These are phyloP conservation scores for Trachymyrmex cornetzi DNA, from an alignment of 1,140 invertebrate genomes.

Conservation along the genomic window DNA sequence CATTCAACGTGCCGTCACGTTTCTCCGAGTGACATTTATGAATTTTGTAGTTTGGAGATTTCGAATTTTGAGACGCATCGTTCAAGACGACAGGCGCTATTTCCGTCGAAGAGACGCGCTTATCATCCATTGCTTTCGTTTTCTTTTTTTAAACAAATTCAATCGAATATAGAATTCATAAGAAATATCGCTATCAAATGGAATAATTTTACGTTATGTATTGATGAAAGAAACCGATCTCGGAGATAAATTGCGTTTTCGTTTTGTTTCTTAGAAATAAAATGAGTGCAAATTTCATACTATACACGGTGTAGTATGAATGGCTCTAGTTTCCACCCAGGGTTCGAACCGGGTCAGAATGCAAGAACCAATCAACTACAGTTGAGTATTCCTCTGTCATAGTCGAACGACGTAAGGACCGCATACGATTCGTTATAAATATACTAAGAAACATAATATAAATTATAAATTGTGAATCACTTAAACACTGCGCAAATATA, in stretches of 20 bases:
- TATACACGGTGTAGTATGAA: too few species aligned
- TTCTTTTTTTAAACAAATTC: not conserved
- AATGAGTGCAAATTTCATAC: too few species aligned
- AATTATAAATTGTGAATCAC: too few species aligned
- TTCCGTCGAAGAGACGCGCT: not conserved
- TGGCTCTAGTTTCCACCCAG: too few species aligned
- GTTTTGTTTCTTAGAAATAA: slow-evolving; percentile 36
- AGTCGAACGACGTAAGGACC: too few species aligned
- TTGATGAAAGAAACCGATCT: not conserved
- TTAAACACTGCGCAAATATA: too few species aligned
- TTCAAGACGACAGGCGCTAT: not conserved
- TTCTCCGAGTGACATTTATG: slow-evolving; percentile 10
- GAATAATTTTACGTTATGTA: not conserved
- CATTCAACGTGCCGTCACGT: too few species aligned
- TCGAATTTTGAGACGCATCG: not conserved
- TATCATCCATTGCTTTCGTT: slow-evolving; percentile 13
- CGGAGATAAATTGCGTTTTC: not conserved
- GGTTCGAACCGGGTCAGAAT: too few species aligned
- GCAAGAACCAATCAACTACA: too few species aligned
- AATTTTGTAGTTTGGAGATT: not conserved
- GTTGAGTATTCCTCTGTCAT: too few species aligned
- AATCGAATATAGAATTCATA: not conserved
- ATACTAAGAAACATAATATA: too few species aligned
- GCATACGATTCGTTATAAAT: too few species aligned
- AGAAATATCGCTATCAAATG: not conserved